phyloP scores from a whole-genome alignment of 1,140 invertebrate genomes.

The Heliconius hermathena region DNA sequence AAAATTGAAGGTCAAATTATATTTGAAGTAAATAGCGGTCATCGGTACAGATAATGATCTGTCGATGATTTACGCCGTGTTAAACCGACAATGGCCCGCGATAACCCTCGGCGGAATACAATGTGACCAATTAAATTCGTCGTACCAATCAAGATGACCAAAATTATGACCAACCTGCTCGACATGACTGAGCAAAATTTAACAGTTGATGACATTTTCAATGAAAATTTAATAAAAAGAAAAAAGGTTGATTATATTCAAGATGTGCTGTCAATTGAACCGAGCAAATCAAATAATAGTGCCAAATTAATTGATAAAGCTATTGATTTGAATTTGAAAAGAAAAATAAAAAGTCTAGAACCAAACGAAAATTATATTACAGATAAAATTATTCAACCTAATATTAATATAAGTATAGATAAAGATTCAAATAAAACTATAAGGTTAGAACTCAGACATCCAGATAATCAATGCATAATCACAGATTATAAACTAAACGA shows the following conservation, averaged over 20 bases:
- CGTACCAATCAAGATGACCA: conserved; percentile 63
- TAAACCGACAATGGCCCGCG: conserved; percentile 74
- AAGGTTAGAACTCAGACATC: conserved; percentile 62
- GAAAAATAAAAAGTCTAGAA: conserved; percentile 48
- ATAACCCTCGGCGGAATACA: conserved; percentile 65
- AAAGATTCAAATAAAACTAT: conserved; percentile 64
- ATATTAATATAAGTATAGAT: conserved; percentile 62
- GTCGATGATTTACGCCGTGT: conserved; percentile 77
- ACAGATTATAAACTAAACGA: conserved; percentile 56
- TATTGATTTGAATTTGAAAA: conserved; percentile 44
- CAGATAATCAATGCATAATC: conserved; percentile 50
- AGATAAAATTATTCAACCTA: conserved; percentile 50
- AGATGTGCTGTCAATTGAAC: conserved; percentile 40
- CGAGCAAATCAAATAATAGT: conserved; percentile 38
- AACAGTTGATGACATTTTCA: conserved; percentile 62
- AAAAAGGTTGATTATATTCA: conserved; percentile 46
- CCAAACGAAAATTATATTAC: conserved; percentile 39
- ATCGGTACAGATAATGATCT: conserved; percentile 75
- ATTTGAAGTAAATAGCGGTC: conserved; percentile 64
- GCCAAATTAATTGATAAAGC: conserved; percentile 49
- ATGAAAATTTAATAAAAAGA: conserved; percentile 56
- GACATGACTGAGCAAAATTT: conserved; percentile 63
- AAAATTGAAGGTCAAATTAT: conserved; percentile 48
- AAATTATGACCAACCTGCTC: conserved; percentile 62
- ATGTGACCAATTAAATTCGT: conserved; percentile 75